Conservation (phyloP, 2,797 vertebrate genomes). For the Leuciscus waleckii region DNA sequence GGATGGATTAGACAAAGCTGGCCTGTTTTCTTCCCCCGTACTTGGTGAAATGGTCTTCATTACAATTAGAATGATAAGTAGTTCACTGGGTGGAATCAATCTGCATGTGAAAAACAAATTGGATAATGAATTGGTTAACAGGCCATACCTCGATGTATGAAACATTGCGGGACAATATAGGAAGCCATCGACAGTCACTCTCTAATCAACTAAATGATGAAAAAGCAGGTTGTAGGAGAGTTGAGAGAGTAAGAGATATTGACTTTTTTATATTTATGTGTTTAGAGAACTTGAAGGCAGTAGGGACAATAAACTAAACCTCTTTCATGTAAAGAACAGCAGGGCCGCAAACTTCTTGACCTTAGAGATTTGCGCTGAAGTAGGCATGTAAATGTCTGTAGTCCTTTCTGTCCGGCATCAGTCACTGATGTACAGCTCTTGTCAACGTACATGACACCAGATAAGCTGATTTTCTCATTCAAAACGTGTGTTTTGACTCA, state of each 20-base stretch:
- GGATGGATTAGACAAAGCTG: slow-evolving; percentile 9
- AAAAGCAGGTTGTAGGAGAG: slow-evolving; percentile 56
- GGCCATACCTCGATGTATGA: slow-evolving; percentile 53
- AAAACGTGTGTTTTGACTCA: slow-evolving; percentile 49
- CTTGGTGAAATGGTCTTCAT: slow-evolving; percentile 72
- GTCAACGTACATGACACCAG: slow-evolving; percentile 30
- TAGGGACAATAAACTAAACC: slow-evolving; percentile 50
- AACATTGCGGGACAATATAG: slow-evolving; percentile 50
- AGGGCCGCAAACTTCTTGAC: slow-evolving; percentile 36
- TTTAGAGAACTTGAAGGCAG: slow-evolving; percentile 53
- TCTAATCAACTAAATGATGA: slow-evolving; percentile 75
- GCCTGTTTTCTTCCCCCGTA: slow-evolving; percentile 52
- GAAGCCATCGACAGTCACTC: slow-evolving; percentile 65
- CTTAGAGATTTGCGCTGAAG: background rate
- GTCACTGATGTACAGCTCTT: slow-evolving; percentile 14
- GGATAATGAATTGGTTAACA: slow-evolving; percentile 56
- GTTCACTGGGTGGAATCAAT: slow-evolving; percentile 64
- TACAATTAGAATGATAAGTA: slow-evolving; percentile 72
- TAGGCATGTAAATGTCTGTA: background rate
- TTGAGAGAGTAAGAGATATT: slow-evolving; percentile 59
- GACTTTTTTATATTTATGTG: slow-evolving; percentile 70
- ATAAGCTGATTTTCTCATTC: slow-evolving; percentile 42
- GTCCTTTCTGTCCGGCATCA: slow-evolving; percentile 6
- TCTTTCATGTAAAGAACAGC: slow-evolving; percentile 44
- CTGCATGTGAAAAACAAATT: slow-evolving; percentile 63